Conservation (phyloP, 2,888 invertebrate genomes). For the Pomacea canaliculata region DNA sequence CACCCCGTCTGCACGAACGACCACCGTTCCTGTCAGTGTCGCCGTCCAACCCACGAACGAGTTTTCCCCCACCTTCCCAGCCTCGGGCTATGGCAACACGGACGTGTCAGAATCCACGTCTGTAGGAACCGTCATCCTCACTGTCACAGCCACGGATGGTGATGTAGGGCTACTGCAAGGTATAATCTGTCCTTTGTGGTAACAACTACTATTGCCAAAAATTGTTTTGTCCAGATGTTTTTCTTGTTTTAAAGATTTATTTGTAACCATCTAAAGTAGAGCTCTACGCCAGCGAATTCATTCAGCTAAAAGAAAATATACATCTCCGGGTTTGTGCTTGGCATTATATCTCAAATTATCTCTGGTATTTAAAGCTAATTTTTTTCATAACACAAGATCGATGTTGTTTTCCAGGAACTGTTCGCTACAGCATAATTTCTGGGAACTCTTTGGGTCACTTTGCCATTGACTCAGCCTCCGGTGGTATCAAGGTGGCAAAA, state of each 20-base stretch:
- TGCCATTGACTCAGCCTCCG: conserved; percentile 31
- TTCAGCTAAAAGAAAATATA: too few relatives aligned
- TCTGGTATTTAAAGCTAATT: too few relatives aligned
- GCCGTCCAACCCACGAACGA: conserved; percentile 40
- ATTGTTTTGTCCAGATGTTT: too few relatives aligned
- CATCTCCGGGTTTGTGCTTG: too few relatives aligned
- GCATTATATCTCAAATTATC: too few relatives aligned
- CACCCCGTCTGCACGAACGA: conserved; percentile 30
- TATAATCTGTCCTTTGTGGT: neutral
- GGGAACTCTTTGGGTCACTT: conserved; percentile 32
- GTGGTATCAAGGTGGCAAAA: conserved; percentile 26
- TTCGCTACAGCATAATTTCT: conserved; percentile 38
- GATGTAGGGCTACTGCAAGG: conserved; percentile 47
- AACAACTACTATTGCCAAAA: too few relatives aligned
- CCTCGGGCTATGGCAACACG: conserved; percentile 38
- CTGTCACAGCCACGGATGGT: conserved; percentile 42
- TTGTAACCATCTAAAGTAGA: conserved; percentile 27
- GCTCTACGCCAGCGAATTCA: too few relatives aligned
- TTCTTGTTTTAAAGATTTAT: too few relatives aligned
- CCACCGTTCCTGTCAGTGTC: conserved; percentile 31
- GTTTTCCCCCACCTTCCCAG: conserved; percentile 34
- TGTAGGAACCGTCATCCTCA: conserved; percentile 34
- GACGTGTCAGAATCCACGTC: conserved; percentile 38
- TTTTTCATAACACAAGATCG: too few relatives aligned
- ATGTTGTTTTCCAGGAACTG: conserved; percentile 33